Conservation (phyloP, 1,140 invertebrate species). For the Atopsyche davidsoni region DNA sequence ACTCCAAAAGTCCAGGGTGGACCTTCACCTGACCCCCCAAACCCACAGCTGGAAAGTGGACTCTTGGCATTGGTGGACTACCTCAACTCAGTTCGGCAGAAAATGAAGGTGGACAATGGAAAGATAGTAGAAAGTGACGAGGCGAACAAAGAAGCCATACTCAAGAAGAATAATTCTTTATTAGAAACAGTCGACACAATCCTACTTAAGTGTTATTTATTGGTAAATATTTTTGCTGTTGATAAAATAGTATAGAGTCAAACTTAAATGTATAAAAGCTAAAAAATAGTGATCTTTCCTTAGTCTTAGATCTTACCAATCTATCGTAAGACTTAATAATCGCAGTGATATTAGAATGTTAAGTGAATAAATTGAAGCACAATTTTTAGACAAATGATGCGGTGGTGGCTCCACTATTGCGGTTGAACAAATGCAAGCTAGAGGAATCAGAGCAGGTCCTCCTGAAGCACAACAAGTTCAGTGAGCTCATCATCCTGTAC, state of each 20-base stretch:
- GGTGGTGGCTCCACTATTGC: slow-evolving; percentile 80
- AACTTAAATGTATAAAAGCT: not conserved
- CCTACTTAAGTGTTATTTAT: slow-evolving; percentile 90
- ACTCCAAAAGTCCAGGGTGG: slow-evolving; percentile 45
- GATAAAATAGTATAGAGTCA: too few relatives aligned
- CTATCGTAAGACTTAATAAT: too few relatives aligned
- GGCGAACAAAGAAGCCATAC: slow-evolving; percentile 33
- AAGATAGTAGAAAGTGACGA: slow-evolving; percentile 32
- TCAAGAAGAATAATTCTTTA: slow-evolving; percentile 50
- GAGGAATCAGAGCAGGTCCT: slow-evolving; percentile 90
- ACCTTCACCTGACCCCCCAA: slow-evolving; percentile 49
- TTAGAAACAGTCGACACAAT: slow-evolving; percentile 95
- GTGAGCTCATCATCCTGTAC: slow-evolving; percentile 93
- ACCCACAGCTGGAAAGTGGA: slow-evolving; percentile 81
- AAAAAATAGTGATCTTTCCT: too few relatives aligned
- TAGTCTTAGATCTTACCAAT: too few relatives aligned
- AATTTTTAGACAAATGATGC: slow-evolving; percentile 83
- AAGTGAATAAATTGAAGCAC: not conserved
- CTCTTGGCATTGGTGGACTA: slow-evolving; percentile 86
- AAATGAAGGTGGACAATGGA: slow-evolving; percentile 38
- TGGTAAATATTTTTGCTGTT: slow-evolving; percentile 50
- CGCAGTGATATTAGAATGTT: not conserved
- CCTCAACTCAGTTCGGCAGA: slow-evolving; percentile 67
- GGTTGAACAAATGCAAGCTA: slow-evolving; percentile 92
- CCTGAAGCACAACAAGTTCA: slow-evolving; percentile 79